Base-by-base conservation (phyloP, 2,113 vertebrate genomes). In the Donacobius atricapilla region DNA sequence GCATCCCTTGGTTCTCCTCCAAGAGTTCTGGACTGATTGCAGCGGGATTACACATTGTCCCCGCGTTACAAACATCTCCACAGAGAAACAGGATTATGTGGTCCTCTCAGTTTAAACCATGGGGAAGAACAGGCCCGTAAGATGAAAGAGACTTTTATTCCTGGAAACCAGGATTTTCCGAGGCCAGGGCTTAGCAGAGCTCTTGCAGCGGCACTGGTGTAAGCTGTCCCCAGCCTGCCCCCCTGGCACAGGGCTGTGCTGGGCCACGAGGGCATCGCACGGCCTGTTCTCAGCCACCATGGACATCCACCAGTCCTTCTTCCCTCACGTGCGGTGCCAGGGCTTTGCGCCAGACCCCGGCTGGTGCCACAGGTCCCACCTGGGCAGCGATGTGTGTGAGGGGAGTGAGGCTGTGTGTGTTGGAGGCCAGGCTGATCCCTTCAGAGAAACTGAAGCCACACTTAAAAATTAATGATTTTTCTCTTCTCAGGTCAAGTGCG, bases 21-120 rank as follows among this genome's bases (percentile, higher is more conserved):
- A 82, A 53, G 77, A 24, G 60, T 45, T 87, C 10, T 64, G 40
- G 72, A 64, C 77, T 19, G 79, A 72, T 31, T 94, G 85, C 78
- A 84, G 73, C 10, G 22, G 75, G 75, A 94, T 91, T 84, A 85
- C 58, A 18, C 27, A 0, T 23, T 68, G 58, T 85, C 44, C 61
- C 57, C 42, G 42, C 23, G 45, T 72, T 91, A 30, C 89, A 91
- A 84, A 89, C 48, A 85, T 53, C 66, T 44, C 31, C 51, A 68
- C 48, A 89, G 81, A 90, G 91, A 95, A 96, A 95, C 81, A 96
- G 87, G 89, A 95, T 94, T 94, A 92, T 69, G 93, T 89, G 87
- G n/a, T 30, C 30, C 31, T 89, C 54, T 91, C 50, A 1, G 23
- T 58, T 73, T 77, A 92, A 96, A 76, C 71, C 57, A 1, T 2